These are phyloP conservation scores for Lepidocyrtinus sp. DNA, from an alignment of 2,888 invertebrate species.

Conservation along the genomic window DNA sequence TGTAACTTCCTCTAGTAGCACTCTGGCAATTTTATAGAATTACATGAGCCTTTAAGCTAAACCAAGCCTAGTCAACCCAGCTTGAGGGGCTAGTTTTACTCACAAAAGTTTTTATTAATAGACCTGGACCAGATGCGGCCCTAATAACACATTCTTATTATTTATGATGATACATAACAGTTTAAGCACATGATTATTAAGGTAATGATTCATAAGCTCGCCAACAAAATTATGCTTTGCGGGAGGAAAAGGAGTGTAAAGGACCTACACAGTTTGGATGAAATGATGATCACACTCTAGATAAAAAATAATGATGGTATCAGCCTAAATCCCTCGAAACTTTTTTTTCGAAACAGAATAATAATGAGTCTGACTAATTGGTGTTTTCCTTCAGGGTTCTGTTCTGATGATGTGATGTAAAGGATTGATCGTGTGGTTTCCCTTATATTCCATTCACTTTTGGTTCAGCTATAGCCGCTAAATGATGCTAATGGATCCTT, in stretches of 20 bases:
- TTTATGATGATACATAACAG: conserved; percentile 53
- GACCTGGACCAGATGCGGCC: conserved; percentile 38
- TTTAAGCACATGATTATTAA: conserved; percentile 51
- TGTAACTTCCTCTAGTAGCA: too few relatives aligned
- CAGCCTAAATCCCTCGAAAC: background rate
- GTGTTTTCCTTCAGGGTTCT: conserved; percentile 30
- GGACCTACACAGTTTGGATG: too few relatives aligned
- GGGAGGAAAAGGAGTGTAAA: too few relatives aligned
- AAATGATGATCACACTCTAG: conserved; percentile 11
- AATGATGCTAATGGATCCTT: background rate
- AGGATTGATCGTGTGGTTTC: too few relatives aligned
- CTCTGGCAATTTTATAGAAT: too few relatives aligned
- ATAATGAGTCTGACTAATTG: conserved; percentile 54
- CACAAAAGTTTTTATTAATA: too few relatives aligned
- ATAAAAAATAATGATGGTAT: conserved; percentile 35
- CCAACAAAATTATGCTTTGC: conserved; percentile 17
- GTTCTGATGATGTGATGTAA: background rate
- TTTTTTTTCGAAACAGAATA: too few relatives aligned
- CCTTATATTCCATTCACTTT: too few relatives aligned
- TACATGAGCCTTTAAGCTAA: too few relatives aligned
- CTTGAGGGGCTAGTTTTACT: too few relatives aligned
- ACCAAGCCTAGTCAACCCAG: too few relatives aligned
- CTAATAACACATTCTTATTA: conserved; percentile 47
- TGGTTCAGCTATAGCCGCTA: background rate
- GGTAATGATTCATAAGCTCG: conserved; percentile 38